Conservation (phyloP, 2,113 vertebrate genomes). For the Gallinago media region DNA sequence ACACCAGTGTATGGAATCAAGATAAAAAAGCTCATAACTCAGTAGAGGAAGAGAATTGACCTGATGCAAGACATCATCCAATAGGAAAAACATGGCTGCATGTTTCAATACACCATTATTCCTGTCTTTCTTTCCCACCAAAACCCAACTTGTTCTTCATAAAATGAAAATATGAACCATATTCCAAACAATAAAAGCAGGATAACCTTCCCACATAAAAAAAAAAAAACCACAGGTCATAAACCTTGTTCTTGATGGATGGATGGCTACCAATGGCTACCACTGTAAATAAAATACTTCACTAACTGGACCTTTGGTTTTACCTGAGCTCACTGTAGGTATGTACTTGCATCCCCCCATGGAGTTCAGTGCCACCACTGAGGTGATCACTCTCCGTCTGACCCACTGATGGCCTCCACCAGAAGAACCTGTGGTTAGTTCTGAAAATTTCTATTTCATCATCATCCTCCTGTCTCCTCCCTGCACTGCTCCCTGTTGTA, state of each 20-base stretch:
- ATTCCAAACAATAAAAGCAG: neutral
- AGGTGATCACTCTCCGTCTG: neutral
- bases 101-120: neutral
- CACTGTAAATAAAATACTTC: neutral
- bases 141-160: neutral
- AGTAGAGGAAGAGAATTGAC: neutral
- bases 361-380: neutral
- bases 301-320: neutral
- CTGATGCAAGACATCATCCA: neutral
- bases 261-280: neutral
- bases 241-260: neutral
- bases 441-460: neutral
- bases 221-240: neutral
- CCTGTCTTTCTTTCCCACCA: neutral
- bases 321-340: neutral
- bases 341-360: neutral
- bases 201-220: neutral
- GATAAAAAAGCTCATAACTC: neutral
- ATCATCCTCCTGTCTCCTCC: neutral
- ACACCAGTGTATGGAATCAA: rapidly evolving
- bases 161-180: neutral
- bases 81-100: neutral
- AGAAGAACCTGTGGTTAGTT: neutral
- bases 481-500: neutral
- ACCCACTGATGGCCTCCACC: no score